A percentile compares a stretch with the other conserved stretches of the same genome.
Conservation (phyloP, 1,140 invertebrate species). For the Agrypnia vestita region DNA sequence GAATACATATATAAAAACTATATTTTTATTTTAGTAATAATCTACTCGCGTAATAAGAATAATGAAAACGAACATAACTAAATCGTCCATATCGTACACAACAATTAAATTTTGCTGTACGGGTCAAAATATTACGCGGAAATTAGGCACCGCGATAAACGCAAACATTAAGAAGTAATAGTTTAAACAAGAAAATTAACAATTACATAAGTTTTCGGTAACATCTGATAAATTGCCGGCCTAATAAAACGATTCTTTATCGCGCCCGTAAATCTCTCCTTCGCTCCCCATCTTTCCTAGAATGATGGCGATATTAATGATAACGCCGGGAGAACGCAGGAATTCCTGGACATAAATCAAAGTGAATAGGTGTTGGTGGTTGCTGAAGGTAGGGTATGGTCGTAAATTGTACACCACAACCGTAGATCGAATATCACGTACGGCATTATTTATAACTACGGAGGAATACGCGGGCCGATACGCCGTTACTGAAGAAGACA, state of each 20-base stretch:
- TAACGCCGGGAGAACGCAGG: constrained; percentile 8
- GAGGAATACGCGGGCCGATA: no score
- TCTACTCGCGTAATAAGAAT: no score
- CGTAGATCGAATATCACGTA: constrained; percentile 14
- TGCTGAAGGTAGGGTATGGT: constrained; percentile 3
- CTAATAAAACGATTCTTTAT: constrained; percentile 25
- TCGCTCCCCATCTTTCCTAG: constrained; percentile 8
- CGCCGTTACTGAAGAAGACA: no score
- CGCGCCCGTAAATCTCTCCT: constrained; percentile 11
- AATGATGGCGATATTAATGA: constrained; percentile 24
- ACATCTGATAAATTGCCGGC: constrained; percentile 24
- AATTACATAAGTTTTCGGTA: constrained; percentile 1
- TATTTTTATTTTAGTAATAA: no score
- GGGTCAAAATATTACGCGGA: no score
- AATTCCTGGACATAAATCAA: constrained; percentile 12
- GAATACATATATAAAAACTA: no score
- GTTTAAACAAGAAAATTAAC: constrained; percentile 16
- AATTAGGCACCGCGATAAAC: neutral
- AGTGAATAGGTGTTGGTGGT: neutral
- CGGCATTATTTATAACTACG: neutral
- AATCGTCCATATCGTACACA: no score
- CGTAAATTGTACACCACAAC: constrained; percentile 2
- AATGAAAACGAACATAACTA: no score
- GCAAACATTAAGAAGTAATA: constrained; percentile 5
- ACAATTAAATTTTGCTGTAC: no score